Base-by-base conservation (phyloP, 92 coral and sea anemone genomes). In the Micromussa lordhowensis region DNA sequence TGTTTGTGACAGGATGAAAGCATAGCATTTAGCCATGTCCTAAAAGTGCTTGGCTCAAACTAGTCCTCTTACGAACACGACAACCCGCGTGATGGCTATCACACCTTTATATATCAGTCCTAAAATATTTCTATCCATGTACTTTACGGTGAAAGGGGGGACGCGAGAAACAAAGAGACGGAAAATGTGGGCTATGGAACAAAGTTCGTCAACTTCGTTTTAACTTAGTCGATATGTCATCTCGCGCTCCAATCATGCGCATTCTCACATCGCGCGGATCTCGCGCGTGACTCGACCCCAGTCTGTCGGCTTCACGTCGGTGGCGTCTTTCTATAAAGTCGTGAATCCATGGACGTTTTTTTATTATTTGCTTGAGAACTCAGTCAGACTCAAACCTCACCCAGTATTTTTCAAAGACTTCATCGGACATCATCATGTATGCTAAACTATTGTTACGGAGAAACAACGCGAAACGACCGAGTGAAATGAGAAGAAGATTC, bases 331-430 rank as follows among this genome's bases (percentile, higher is more conserved):
- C 86, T 28, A 34, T 69, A 82, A 44, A 73, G 38, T 74, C 88
- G 88, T 84, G 88, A 57, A 31, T 74, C 10, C 73, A 74, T 84
- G 88, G 71, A 73, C 81, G 81, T 74, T 30, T 21, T 30, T 21
- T 19, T 5, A 1, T 82, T 68, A 82, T 26, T 28, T 21, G 36
- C 26, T 35, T 22, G 36, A 12, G 26, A 15, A 26, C 15, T n/a
- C 32, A 21, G 35, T 36, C 21, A 26, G 34, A n/a, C 57, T 32
- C 18, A 75, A 74, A 84, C 55, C 81, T 57, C 35, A 24, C 55
- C 40, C 38, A 73, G 36, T 84, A 55, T 53, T 26, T 74, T 74
- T 75, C 49, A 61, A n/a, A 29, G 48, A 21, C 26, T 21, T 73
- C 36, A 44, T 13, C 51, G 10, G 51, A 34, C 28, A 35, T 72